These are phyloP conservation scores for Zelostemma sp. DNA, from an alignment of 1,140 invertebrate species.

Conservation along the genomic window DNA sequence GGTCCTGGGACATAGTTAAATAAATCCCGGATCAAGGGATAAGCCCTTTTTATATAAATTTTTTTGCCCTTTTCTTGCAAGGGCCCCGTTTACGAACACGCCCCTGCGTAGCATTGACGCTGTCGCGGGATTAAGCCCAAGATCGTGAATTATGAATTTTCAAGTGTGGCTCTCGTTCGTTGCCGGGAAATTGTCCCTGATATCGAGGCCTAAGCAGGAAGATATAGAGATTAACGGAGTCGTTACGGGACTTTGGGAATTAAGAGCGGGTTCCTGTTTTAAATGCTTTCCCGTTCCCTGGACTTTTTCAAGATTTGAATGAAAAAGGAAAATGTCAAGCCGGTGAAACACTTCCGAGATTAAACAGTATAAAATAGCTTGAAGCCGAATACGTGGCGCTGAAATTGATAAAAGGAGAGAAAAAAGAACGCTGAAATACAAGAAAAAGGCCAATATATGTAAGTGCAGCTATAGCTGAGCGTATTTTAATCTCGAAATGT, in stretches of 20 bases:
- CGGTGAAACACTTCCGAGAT: neutral
- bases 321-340: neutral
- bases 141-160: conserved; percentile 68
- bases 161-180: conserved; percentile 46
- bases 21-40: conserved; percentile 71
- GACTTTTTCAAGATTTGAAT: neutral
- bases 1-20: conserved; percentile 69
- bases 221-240: conserved; percentile 57
- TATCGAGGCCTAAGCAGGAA: conserved; percentile 55
- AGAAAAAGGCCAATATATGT: conserved; percentile 41
- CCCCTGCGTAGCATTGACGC: conserved; percentile 41
- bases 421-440: conserved; percentile 42
- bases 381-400: neutral
- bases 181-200: conserved; percentile 55
- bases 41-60: conserved; percentile 56
- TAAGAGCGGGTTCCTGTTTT: conserved; percentile 55
- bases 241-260: conserved; percentile 55
- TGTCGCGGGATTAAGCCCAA: conserved; percentile 57
- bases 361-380: conserved; percentile 20
- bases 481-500: conserved; percentile 67
- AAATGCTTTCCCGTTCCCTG: conserved; percentile 19
- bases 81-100: conserved; percentile 40
- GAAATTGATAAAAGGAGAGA: conserved; percentile 11
- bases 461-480: conserved; percentile 40
- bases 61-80: conserved; percentile 36